Evolutionary conservation across 2,888 invertebrate species (phyloP), one percentile per base, ranked within the genome.

Genomic region (Aproaerema taeniolella): DNA sequence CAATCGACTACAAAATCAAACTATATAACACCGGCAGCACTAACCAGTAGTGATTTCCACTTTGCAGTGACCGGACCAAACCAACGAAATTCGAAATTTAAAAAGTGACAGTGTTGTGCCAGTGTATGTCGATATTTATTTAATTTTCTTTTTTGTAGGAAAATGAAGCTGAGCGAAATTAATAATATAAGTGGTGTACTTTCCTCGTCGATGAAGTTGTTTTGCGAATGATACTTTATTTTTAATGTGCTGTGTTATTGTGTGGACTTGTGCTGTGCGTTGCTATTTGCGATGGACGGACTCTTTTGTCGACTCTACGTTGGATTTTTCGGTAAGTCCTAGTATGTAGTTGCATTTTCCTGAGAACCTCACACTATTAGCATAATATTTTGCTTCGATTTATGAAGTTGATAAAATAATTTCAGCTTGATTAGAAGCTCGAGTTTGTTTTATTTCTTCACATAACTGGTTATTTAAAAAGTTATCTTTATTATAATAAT

Each of bases 161-260:
- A 79, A 85, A 79, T 71, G n/a, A n/a, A n/a, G 83, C 82, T 77
- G 85, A 73, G 73, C 74, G 85, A 85, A 82, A 80, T 81, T 75
- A 80, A 79, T 83, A 85, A 82, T 79, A 78, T 86, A 75, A 86
- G 85, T 85, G 79, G 80, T 82, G 85, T 85, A 75, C 73, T 86
- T 58, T 81, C 83, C 43, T 81, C 85, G 61, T 80, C 86, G 55
- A 83, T 86, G 72, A 85, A 85, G 78, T 83, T 86, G 55, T 83
- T 86, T 85, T 83, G 77, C 83, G 85, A 86, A 78, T 86, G 82
- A 86, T 83, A 82, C 77, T 75, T 68, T 71, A 65, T 81, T 77
- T 74, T 76, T 70, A 68, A 73, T 78, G 81, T 83, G 81, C 67
- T 64, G 72, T 78, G 78, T 79, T n/a, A 69, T 68, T 74, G 65